Evolutionary conservation across 1,140 invertebrate genomes (phyloP), one percentile per base, ranked within the genome.

Genomic region (Lepidotrigona ventralis): DNA sequence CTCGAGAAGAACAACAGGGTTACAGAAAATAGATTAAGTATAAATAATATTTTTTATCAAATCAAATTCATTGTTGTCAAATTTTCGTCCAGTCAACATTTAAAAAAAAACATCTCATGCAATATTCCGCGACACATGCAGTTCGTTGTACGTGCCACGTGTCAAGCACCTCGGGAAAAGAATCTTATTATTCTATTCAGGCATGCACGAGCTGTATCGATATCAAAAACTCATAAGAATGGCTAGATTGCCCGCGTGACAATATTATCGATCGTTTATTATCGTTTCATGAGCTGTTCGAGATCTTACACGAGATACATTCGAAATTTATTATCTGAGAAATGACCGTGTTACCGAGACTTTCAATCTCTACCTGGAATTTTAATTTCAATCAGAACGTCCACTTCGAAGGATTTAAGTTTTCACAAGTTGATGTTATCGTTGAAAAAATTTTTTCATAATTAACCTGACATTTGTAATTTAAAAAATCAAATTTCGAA

Each of bases 171-270:
- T 46, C 17, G 8, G 51, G 12, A 58, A 68, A 46, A 39, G 12
- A 29, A 51, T 26, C 21, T 82, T 82, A 77, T 69, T 82, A 82
- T 82, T 82, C 63, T 3, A 12, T 21, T 68, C 72, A 73, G 39
- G 54, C 15, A 26, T 69, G 64, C 53, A 66, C 39, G 39, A 39
- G 26, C 60, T 77, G 64, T 46, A 46, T 58, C 72, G 80, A 77
- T 82, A 81, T 74, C 79, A 81, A 58, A 77, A 69, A 23, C 73
- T 77, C 80, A 69, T 82, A 82, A 82, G 73, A 82, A 77, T 82
- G 73, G 69, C 80, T 69, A 68, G 73, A 82, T 77, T 58, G 60
- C 5, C 64, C 4, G 53, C 39, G 73, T 82, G 80, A 77, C 80
- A 69, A 19, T 53, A 76, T 81, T 81, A 81, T 81, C 72, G 73